Evolutionary conservation across 2,888 invertebrate species (phyloP).

Genomic region (Watsonalla cultraria): DNA sequence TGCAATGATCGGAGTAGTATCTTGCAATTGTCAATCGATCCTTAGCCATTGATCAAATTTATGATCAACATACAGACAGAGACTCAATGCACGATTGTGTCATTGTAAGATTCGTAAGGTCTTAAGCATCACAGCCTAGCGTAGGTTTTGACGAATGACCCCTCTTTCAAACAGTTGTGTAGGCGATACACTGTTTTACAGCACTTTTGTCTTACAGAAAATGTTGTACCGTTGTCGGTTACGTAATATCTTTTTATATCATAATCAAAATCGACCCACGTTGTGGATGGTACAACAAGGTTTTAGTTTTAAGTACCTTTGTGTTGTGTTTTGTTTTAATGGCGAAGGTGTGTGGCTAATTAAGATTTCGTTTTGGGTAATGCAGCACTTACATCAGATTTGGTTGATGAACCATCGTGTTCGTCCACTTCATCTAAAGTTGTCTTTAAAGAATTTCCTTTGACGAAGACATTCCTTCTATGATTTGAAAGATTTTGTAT

Average conservation of each 20-base stretch:
- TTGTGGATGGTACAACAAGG: background rate
- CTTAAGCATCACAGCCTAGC: slow-evolving; percentile 3
- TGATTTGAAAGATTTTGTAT: too few species aligned
- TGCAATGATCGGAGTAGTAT: background rate
- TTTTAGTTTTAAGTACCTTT: background rate
- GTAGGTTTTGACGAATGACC: slow-evolving; percentile 21
- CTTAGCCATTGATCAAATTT: background rate
- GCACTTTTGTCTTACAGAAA: slow-evolving; percentile 13
- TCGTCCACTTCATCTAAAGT: too few species aligned
- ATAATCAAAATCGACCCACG: slow-evolving; percentile 1
- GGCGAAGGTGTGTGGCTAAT: background rate
- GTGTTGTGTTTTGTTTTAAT: background rate
- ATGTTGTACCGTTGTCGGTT: slow-evolving; percentile 3
- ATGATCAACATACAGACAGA: background rate
- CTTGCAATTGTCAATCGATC: background rate
- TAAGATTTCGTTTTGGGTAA: too few species aligned
- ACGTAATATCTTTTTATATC: slow-evolving; percentile 2
- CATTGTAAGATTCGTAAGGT: background rate
- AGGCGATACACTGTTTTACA: slow-evolving; percentile 16
- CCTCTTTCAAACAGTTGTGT: slow-evolving; percentile 14
- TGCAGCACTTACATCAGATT: too few species aligned
- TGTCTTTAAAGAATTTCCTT: too few species aligned
- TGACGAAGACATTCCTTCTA: too few species aligned
- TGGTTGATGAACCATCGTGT: too few species aligned
- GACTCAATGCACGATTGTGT: background rate